Evolutionary conservation across 2,888 invertebrate species (phyloP), one percentile per base, ranked within the genome.

Genomic region (Leptinotarsa haldemani): DNA sequence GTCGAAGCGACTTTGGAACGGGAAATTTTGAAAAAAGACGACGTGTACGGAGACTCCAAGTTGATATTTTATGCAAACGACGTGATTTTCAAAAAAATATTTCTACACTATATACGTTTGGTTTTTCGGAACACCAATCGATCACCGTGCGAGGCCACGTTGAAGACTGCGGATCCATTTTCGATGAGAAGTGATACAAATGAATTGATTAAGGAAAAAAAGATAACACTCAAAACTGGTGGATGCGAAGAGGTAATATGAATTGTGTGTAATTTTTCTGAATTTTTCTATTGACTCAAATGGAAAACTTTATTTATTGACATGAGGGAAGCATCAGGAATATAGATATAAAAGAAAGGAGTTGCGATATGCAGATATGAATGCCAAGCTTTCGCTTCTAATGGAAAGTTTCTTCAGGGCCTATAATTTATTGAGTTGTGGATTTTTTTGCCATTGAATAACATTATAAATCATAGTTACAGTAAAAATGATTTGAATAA

Each of bases 61-160:
- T 74, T 81, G 5, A 48, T 74, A 52, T 50, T 81, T 18, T 81
- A 80, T 61, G 83, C 81, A 13, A 84, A 82, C 63, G 83, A 84
- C 20, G 69, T 84, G 4, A 69, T 80, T 7, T 66, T 82, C 3
- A 72, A 77, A 47, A 66, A 72, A 7, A 65, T 75, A 46, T 74
- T 65, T n/a, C 22, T 56, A 9, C 73, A 75, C 46, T 63, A 70
- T 63, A 71, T 77, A 20, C 73, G 72, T 50, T 68, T 80, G 13
- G 70, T 73, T 7, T 70, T 83, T 22, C 77, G 79, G 65, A 84
- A 84, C 65, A 71, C 73, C 13, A 79, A 81, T 61, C 65, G 63
- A n/a, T 74, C 80, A 15, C 22, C 69, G 4, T 74, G 80, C 30
- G 61, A 75, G 64, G 68, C 68, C 46, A 40, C 12, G n/a, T n/a